Percentiles rank a stretch among this genome's conserved stretches.
Evolutionary conservation across 1,140 invertebrate genomes (phyloP).

Genomic region (Procambarus virginalis): DNA sequence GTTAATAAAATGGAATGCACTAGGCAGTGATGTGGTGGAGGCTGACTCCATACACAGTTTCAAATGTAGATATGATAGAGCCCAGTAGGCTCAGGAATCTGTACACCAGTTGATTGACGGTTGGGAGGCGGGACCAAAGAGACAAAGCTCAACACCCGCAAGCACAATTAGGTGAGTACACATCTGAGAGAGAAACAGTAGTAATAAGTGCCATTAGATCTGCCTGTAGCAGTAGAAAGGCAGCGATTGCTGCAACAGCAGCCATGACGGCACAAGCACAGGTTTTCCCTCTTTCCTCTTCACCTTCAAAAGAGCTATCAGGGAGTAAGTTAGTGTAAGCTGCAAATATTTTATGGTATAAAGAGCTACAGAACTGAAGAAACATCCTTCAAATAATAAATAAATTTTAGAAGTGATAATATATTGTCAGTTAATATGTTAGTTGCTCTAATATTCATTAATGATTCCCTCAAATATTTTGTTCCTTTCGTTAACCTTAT

Average conservation of each 20-base stretch:
- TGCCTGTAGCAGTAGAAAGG: conserved; percentile 10
- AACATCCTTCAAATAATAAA: not conserved
- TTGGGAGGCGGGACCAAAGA: too few species aligned
- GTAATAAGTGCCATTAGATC: not conserved
- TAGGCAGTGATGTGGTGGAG: too few species aligned
- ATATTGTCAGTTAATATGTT: not conserved
- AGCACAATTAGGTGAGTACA: too few species aligned
- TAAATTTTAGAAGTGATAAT: not conserved
- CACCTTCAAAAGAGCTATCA: not conserved
- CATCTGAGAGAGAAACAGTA: not conserved
- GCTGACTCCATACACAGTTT: too few species aligned
- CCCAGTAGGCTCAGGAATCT: too few species aligned
- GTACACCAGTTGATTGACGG: too few species aligned
- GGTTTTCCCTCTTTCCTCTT: not conserved
- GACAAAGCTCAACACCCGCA: too few species aligned
- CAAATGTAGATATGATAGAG: too few species aligned
- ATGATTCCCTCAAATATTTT: not conserved
- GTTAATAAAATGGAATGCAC: too few species aligned
- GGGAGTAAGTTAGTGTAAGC: not conserved
- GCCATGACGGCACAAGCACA: not conserved
- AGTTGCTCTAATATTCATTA: not conserved
- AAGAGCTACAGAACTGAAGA: not conserved
- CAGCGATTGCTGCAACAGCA: not conserved
- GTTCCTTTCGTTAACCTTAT: not conserved
- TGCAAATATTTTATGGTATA: not conserved